Percentiles rank a stretch among this genome's conserved stretches.
These are phyloP conservation scores for Spilarctia lutea DNA, from an alignment of 2,888 invertebrate species.

Conservation along the genomic window DNA sequence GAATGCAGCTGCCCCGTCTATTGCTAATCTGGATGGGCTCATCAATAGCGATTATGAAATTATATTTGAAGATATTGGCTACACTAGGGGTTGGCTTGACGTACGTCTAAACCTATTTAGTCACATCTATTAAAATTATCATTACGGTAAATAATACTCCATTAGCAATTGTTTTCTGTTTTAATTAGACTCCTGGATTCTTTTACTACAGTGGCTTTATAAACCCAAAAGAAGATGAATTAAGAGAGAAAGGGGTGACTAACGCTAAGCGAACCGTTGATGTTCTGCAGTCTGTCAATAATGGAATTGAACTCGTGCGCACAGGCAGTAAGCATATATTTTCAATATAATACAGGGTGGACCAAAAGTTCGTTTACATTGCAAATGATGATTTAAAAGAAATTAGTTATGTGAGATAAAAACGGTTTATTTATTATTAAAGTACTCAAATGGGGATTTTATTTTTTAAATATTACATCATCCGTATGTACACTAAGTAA, in stretches of 20 bases:
- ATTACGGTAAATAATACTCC: not conserved
- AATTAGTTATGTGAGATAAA: too few relatives aligned
- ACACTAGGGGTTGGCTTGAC: slow-evolving; percentile 79
- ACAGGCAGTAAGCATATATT: slow-evolving; percentile 62
- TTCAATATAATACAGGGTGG: too few relatives aligned
- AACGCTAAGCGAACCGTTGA: slow-evolving; percentile 60
- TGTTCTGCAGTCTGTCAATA: slow-evolving; percentile 60
- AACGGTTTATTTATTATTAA: too few relatives aligned
- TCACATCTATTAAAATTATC: not conserved
- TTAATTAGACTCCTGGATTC: slow-evolving; percentile 72
- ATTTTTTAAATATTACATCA: too few relatives aligned
- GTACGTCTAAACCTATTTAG: slow-evolving; percentile 51
- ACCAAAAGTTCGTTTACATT: too few relatives aligned
- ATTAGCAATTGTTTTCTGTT: not conserved
- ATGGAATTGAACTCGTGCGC: slow-evolving; percentile 69
- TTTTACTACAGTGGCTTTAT: slow-evolving; percentile 75
- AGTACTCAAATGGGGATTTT: too few relatives aligned
- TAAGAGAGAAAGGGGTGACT: slow-evolving; percentile 73
- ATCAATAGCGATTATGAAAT: slow-evolving; percentile 81
- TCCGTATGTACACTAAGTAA: too few relatives aligned
- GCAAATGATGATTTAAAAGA: too few relatives aligned
- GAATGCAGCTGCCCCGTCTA: slow-evolving; percentile 78
- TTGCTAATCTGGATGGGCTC: slow-evolving; percentile 80
- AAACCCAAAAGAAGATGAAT: slow-evolving; percentile 72
- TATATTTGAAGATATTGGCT: slow-evolving; percentile 83